phyloP scores from a whole-genome alignment of 2,113 vertebrate genomes.

The Tichodroma muraria region DNA sequence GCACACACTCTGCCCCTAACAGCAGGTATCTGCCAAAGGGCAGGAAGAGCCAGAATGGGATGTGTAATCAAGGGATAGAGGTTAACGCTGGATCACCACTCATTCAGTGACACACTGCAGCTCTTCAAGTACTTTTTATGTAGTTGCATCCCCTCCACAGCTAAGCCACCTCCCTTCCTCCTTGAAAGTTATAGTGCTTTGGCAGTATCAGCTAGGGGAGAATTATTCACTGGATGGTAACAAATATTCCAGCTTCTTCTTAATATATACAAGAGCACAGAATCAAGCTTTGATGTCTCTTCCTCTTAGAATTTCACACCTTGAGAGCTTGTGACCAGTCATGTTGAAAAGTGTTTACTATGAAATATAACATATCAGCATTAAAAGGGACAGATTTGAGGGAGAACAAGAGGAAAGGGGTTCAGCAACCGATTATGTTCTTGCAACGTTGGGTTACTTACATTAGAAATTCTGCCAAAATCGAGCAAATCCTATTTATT shows the following conservation, averaged over 20 bases:
- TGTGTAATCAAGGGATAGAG: not conserved
- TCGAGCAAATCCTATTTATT: slow-evolving; percentile 23
- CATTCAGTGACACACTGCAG: not conserved
- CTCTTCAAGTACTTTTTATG: not conserved
- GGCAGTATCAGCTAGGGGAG: slow-evolving; percentile 12
- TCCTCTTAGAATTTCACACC: slow-evolving; percentile 2
- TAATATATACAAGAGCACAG: not conserved
- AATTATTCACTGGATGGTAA: not conserved
- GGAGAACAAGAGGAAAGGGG: not conserved
- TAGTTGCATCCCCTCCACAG: not conserved
- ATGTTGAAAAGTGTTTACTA: slow-evolving; percentile 1
- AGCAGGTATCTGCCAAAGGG: not conserved
- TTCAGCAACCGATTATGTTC: slow-evolving; percentile 5
- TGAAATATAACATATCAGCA: not conserved
- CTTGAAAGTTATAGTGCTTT: slow-evolving; percentile 21
- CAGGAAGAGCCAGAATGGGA: not conserved
- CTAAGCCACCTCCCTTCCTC: not conserved
- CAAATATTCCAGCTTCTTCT: not conserved
- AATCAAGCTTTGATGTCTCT: not conserved
- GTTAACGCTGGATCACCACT: not conserved
- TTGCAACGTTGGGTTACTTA: not conserved
- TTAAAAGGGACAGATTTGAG: not conserved
- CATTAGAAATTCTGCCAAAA: slow-evolving; percentile 33
- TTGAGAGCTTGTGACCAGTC: not conserved
- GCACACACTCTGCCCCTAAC: not conserved